Base-by-base conservation (phyloP, 2,888 invertebrate species). In the Drosophila subsilvestris region DNA sequence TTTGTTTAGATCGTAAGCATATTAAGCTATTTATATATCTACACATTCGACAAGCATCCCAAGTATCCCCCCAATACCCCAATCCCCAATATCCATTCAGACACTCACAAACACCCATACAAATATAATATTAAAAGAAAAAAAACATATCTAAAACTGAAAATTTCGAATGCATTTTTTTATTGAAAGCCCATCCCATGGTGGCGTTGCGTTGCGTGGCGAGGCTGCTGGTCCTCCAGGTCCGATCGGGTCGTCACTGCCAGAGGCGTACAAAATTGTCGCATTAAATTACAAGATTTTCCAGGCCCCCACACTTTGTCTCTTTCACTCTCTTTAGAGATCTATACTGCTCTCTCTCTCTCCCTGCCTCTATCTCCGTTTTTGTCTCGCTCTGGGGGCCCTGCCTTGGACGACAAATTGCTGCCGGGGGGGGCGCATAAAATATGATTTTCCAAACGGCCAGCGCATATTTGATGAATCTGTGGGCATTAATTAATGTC, bases 231-330 rank as follows among this genome's bases (percentile, higher is more conserved):
- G 37, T 37, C 20, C 25, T 37, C 51, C 49, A 37, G 59, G 32
- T 37, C 7, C 37, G 37, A 2, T 14, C 37, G 47, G 49, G 65
- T 27, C 27, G 22, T 32, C 32, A 18, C 25, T 18, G 49, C 42
- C 29, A 45, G 4, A 69, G 68, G 79, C 62, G 70, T 55, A 82
- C 57, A 74, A 89, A 86, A 89, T 89, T 89, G 90, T 90, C 90
- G 89, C 89, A 87, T 89, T 89, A 86, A 89, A 89, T 90, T 86
- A 88, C 78, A 74, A 79, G 74, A 79, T 83, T 87, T 84, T 80
- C 76, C 78, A 75, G 69, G 50, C 65, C 4, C 25, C 48, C 53
- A 60, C 32, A 60, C 29, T 25, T 2, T 37, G 7, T 2, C 37
- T 37, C 37, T 37, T n/a, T n/a, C 7, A 5, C 37, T 14, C n/a